Conservation (phyloP, 1,140 invertebrate genomes). For the Formica selysi region DNA sequence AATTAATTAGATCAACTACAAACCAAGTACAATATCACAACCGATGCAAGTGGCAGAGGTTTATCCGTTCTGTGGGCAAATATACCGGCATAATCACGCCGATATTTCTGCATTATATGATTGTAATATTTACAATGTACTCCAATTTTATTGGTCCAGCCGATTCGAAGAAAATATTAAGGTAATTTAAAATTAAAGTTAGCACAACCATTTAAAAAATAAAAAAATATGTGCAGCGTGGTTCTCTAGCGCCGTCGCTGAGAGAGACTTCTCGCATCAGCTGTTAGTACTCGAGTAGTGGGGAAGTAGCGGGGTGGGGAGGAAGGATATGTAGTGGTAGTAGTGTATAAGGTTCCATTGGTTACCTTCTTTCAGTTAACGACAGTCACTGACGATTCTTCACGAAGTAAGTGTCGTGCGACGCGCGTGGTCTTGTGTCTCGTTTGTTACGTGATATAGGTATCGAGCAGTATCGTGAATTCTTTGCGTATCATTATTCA, state of each 20-base stretch:
- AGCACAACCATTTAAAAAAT: no score
- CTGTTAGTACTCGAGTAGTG: constrained; percentile 74
- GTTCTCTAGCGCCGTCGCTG: constrained; percentile 48
- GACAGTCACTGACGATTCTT: neutral
- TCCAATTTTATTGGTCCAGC: no score
- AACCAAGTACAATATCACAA: neutral
- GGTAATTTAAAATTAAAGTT: no score
- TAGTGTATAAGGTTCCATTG: neutral
- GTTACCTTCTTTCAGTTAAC: neutral
- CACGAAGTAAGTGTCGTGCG: neutral
- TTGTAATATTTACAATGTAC: no score
- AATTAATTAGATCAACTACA: neutral
- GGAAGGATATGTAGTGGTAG: constrained; percentile 18
- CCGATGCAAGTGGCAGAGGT: no score
- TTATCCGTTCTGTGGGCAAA: neutral
- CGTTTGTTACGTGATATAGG: no score
- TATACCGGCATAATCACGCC: neutral
- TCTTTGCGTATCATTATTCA: no score
- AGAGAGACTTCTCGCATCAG: constrained; percentile 80
- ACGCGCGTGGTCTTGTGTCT: no score
- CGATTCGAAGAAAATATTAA: no score
- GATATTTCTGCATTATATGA: neutral
- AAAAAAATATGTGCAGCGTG: no score
- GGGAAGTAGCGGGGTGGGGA: constrained; percentile 49
- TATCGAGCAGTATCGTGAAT: no score